These are phyloP conservation scores for Leptopilina myrica DNA, from an alignment of 2,888 invertebrate species.

Conservation along the genomic window DNA sequence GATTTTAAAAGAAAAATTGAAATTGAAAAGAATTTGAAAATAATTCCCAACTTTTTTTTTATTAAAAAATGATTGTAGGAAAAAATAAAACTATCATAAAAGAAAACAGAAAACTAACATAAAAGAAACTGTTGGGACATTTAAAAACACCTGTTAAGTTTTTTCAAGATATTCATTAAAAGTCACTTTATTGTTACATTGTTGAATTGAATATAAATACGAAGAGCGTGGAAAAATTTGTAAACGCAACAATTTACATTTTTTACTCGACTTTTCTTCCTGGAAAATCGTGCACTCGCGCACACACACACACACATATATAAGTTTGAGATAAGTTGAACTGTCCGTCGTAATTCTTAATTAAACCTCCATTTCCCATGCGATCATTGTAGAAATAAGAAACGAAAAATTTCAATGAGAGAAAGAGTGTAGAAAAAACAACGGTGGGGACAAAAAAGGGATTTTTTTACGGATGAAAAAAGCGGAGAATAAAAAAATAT, in stretches of 20 bases:
- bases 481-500: conserved; percentile 41
- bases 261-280: conserved; percentile 47
- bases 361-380: conserved; percentile 53
- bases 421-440: not conserved
- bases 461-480: conserved; percentile 46
- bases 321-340: conserved; percentile 32
- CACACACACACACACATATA: too few relatives aligned
- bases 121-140: not conserved
- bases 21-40: too few relatives aligned
- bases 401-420: not conserved
- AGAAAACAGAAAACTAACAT: not conserved
- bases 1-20: too few relatives aligned
- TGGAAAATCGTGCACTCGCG: conserved; percentile 43
- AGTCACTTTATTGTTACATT: conserved; percentile 22
- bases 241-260: conserved; percentile 46
- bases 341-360: conserved; percentile 50
- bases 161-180: conserved; percentile 6
- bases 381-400: conserved; percentile 26
- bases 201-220: not conserved
- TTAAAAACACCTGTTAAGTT: conserved; percentile 22
- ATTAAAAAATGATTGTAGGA: not conserved
- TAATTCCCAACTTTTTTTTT: too few relatives aligned
- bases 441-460: not conserved
- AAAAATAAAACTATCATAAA: conserved; percentile 8
- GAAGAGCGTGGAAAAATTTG: conserved; percentile 49